Evolutionary conservation across 2,797 vertebrate genomes (phyloP), one percentile per base, ranked within the genome.

Genomic region (Moxostoma hubbsi): DNA sequence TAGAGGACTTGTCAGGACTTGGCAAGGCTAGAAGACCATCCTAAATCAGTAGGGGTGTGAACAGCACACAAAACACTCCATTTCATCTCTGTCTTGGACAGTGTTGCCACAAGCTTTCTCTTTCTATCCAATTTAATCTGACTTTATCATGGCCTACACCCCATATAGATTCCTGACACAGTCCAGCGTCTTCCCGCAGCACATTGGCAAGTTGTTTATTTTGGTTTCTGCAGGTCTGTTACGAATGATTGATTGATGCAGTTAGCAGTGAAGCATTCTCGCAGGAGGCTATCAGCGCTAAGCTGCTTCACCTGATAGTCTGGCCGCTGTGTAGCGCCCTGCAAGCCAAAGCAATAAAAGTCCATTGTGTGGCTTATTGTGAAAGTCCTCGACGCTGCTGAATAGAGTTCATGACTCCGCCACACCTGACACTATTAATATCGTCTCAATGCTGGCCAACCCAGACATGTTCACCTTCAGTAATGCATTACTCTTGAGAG

Each of bases 181-280:
- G 18, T 61, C 49, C 75, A 46, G 64, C 47, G 36, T 1, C 71
- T 85, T 13, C 50, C 15, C 6, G 18, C n/a, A 5, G 49, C 10
- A 11, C 72, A 85, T 90, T 83, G 88, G 88, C 85, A 83, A 59
- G 83, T 85, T 81, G 87, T 86, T 87, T 91, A 89, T 90, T 91
- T 91, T 89, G 84, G 86, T 89, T 91, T 91, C 88, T 83, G 77
- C 51, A 87, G 83, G 87, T 87, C 87, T n/a, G 90, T 86, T 87
- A 89, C 89, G 89, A 91, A 88, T 89, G 91, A 93, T 91, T 88
- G 87, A 92, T 89, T 90, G 91, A 90, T 90, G 77, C 88, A 73
- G 83, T 84, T 87, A 86, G 83, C 82, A 87, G 88, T 85, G 87
- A 85, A 80, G 15, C 78, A 85, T 86, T 85, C 86, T 86, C 88